Evolutionary conservation across 2,888 invertebrate genomes (phyloP).

Genomic region (Watsonalla cultraria): DNA sequence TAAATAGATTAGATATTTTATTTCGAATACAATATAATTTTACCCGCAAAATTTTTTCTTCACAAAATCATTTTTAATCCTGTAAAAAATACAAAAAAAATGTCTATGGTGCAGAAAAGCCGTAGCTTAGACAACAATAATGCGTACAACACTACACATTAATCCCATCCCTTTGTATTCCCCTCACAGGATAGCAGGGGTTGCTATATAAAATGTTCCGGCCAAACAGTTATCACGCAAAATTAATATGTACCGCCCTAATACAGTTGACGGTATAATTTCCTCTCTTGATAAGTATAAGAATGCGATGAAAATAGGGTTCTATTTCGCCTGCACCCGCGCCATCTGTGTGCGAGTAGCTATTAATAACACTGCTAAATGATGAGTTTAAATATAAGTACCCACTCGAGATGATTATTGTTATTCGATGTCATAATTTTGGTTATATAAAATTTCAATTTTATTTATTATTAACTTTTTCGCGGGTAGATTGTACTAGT

Average conservation of each 20-base stretch:
- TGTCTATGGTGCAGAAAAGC: background rate
- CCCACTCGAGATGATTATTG: too few relatives aligned
- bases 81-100: too few relatives aligned
- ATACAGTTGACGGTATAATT: constrained; percentile 61
- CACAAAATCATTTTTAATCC: too few relatives aligned
- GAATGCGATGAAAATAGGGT: constrained; percentile 33
- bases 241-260: constrained; percentile 70
- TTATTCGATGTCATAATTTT: too few relatives aligned
- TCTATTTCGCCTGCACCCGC: constrained; percentile 13
- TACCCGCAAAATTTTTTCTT: too few relatives aligned
- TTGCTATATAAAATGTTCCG: constrained; percentile 12
- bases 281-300: constrained; percentile 29
- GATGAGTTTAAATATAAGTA: too few relatives aligned
- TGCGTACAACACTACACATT: constrained; percentile 65
- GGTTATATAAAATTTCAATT: too few relatives aligned
- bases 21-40: too few relatives aligned
- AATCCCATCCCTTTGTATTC: constrained; percentile 71
- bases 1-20: too few relatives aligned
- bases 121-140: constrained; percentile 46
- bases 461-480: too few relatives aligned
- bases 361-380: constrained; percentile 47
- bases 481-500: too few relatives aligned
- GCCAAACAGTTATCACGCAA: constrained; percentile 57
- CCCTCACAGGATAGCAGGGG: constrained; percentile 35
- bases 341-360: constrained; percentile 29